These are phyloP conservation scores for Hirtodrosophila histrioides DNA, from an alignment of 2,888 invertebrate species.

Conservation along the genomic window DNA sequence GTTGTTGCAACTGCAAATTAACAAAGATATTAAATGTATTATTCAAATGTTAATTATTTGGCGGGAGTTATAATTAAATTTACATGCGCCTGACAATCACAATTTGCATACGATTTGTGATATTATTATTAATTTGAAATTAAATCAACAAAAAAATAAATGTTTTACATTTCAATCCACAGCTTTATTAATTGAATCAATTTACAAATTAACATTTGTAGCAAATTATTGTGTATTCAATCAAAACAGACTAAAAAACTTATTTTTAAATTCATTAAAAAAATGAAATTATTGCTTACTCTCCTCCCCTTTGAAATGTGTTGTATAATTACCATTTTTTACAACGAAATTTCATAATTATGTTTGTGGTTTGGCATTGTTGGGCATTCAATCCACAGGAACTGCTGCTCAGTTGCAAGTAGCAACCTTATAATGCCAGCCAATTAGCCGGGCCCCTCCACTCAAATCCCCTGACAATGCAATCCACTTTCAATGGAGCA, in stretches of 20 bases:
- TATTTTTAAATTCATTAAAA: too few species aligned
- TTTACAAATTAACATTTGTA: too few species aligned
- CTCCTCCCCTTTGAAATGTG: too few species aligned
- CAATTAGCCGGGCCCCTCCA: slow-evolving; percentile 26
- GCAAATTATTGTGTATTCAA: too few species aligned
- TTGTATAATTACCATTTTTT: too few species aligned
- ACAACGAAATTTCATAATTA: neutral
- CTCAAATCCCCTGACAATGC: slow-evolving; percentile 16
- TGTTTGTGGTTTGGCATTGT: neutral
- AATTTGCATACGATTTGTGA: too few species aligned
- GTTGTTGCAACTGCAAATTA: slow-evolving; percentile 43
- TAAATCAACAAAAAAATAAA: too few species aligned
- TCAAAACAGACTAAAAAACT: too few species aligned
- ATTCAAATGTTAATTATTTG: neutral
- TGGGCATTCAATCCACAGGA: slow-evolving; percentile 1
- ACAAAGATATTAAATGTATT: slow-evolving; percentile 1
- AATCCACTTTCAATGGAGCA: slow-evolving; percentile 11
- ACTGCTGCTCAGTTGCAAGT: neutral
- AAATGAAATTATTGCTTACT: too few species aligned
- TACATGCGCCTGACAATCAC: too few species aligned
- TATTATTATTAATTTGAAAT: neutral
- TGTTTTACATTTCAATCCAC: too few species aligned
- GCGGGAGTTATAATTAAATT: neutral
- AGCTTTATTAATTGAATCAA: too few species aligned
- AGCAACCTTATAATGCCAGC: slow-evolving; percentile 4